phyloP scores from a whole-genome alignment of 2,113 vertebrate genomes.

The Sinocyclocheilus anophthalmus region DNA sequence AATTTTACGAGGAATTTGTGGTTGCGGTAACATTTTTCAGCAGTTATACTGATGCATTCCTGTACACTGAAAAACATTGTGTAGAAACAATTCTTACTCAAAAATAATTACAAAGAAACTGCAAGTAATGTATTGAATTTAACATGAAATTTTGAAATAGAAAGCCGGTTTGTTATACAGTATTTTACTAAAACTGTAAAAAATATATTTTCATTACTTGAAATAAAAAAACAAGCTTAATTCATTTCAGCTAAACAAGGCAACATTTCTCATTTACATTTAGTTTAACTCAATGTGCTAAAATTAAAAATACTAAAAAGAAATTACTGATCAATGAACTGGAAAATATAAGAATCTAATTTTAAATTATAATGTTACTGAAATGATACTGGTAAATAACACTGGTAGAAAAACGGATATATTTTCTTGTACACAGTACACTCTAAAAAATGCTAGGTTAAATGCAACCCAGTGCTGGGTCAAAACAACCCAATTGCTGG shows the following conservation, averaged over 20 bases:
- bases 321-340: too few species aligned
- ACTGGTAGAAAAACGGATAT: background rate
- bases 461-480: too few species aligned
- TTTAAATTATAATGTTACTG: too few species aligned
- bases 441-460: too few species aligned
- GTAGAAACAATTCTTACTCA: background rate
- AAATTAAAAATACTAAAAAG: too few species aligned
- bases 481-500: too few species aligned
- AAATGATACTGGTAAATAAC: too few species aligned
- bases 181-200: background rate
- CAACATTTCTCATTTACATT: too few species aligned
- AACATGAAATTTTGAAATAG: background rate
- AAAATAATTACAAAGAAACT: background rate
- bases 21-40: background rate
- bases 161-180: background rate
- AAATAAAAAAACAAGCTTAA: background rate
- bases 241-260: too few species aligned
- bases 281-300: too few species aligned
- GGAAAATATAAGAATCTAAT: too few species aligned
- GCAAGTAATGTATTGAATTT: background rate
- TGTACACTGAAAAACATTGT: background rate
- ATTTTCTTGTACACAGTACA: background rate
- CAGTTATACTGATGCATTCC: background rate
- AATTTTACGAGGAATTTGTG: background rate
- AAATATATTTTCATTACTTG: background rate